phyloP scores from a whole-genome alignment of 2,797 vertebrate genomes.

The Gallinago nigripennis region DNA sequence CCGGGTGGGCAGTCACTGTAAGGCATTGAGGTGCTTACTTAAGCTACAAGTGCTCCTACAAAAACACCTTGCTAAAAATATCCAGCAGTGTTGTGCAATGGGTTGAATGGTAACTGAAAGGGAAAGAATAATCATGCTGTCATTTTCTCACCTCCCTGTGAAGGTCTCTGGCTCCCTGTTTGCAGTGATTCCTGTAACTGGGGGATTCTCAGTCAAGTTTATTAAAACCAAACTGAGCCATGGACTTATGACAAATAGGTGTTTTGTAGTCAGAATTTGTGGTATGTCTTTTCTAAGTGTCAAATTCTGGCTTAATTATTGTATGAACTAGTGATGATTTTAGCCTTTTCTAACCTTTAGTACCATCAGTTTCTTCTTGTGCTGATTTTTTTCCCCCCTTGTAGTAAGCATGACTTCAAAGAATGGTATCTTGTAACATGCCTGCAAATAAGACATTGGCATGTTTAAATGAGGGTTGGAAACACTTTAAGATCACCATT shows the following conservation, averaged over 20 bases:
- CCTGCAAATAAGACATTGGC: not conserved
- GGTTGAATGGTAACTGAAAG: not conserved
- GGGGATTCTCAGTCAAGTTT: not conserved
- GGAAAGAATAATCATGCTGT: not conserved
- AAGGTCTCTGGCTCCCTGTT: not conserved
- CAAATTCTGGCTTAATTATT: not conserved
- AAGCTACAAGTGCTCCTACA: not conserved
- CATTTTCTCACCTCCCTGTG: not conserved
- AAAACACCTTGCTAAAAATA: constrained; percentile 15
- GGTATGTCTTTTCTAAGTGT: fast-evolving
- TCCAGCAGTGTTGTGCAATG: not conserved
- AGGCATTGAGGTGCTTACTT: not conserved
- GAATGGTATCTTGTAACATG: not conserved
- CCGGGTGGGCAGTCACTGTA: fast-evolving
- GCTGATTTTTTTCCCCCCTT: not conserved
- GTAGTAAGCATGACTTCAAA: not conserved
- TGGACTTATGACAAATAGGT: not conserved
- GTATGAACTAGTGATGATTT: not conserved
- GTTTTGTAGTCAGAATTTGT: not conserved
- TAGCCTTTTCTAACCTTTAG: not conserved
- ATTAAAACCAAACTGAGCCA: not conserved
- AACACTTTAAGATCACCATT: not conserved
- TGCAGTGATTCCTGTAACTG: not conserved
- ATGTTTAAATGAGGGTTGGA: not conserved
- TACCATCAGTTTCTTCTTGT: not conserved